A percentile compares a stretch with the other conserved stretches of the same genome.
phyloP scores from a whole-genome alignment of 2,113 vertebrate genomes.

The Cyanoramphus novaezelandiae region DNA sequence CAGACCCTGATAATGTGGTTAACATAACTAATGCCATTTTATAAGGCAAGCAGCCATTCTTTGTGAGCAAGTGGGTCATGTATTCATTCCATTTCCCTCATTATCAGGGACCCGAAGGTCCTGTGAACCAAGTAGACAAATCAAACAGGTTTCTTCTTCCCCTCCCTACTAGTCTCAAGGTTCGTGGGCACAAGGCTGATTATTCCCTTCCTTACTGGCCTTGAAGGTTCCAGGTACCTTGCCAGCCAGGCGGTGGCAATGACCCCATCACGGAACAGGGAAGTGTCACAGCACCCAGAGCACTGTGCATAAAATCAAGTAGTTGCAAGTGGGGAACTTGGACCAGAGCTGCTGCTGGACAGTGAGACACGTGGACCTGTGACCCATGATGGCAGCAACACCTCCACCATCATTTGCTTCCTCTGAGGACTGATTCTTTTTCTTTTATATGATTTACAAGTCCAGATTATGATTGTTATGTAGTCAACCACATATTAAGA shows the following conservation, averaged over 20 bases:
- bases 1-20: neutral
- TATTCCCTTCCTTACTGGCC: neutral
- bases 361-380: neutral
- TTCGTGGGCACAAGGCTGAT: neutral
- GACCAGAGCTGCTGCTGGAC: neutral
- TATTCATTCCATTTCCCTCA: neutral
- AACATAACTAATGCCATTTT: neutral
- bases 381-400: neutral
- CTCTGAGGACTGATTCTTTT: neutral
- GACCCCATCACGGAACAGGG: neutral
- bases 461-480: neutral
- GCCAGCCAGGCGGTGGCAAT: neutral
- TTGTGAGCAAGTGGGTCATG: neutral
- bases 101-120: neutral
- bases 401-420: neutral
- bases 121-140: neutral
- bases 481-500: neutral
- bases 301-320: neutral
- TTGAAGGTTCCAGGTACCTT: neutral
- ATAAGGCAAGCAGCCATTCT: neutral
- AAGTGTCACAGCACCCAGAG: neutral
- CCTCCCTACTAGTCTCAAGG: neutral
- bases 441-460: neutral
- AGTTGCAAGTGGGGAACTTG: neutral
- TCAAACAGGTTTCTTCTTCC: neutral